Evolutionary conservation across 2,797 vertebrate genomes (phyloP).

Genomic region (Aphelocoma californica): DNA sequence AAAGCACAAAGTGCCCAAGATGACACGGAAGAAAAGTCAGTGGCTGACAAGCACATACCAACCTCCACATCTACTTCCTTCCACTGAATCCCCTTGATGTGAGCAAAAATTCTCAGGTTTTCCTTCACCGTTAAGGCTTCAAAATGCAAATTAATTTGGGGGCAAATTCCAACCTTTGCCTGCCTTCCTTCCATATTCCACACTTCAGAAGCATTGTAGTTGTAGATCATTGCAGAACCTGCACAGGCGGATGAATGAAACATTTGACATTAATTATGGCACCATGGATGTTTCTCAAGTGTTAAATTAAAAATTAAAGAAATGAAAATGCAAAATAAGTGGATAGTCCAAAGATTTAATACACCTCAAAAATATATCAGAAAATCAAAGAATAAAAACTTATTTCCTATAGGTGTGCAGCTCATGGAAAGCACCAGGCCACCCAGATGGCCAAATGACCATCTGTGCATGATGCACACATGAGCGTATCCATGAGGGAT

Average conservation of each 20-base stretch:
- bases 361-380: background rate
- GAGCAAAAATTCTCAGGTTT: slow-evolving; percentile 87
- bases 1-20: background rate
- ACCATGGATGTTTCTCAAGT: background rate
- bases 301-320: background rate
- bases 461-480: background rate
- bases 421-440: background rate
- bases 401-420: background rate
- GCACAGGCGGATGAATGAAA: background rate
- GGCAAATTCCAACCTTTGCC: slow-evolving; percentile 85
- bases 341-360: background rate
- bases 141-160: slow-evolving; percentile 89
- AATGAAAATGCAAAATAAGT: background rate
- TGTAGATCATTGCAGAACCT: slow-evolving; percentile 84
- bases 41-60: background rate
- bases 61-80: slow-evolving; percentile 83
- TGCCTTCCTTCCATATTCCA: slow-evolving; percentile 77
- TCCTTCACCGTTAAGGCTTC: slow-evolving; percentile 89
- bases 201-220: slow-evolving; percentile 75
- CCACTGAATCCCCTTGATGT: slow-evolving; percentile 84
- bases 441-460: background rate
- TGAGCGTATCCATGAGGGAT: rapidly evolving
- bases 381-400: background rate
- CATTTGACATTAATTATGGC: background rate
- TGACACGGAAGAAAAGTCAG: background rate